Conservation (phyloP, 2,888 invertebrate genomes). For the Itoplectis maculator region DNA sequence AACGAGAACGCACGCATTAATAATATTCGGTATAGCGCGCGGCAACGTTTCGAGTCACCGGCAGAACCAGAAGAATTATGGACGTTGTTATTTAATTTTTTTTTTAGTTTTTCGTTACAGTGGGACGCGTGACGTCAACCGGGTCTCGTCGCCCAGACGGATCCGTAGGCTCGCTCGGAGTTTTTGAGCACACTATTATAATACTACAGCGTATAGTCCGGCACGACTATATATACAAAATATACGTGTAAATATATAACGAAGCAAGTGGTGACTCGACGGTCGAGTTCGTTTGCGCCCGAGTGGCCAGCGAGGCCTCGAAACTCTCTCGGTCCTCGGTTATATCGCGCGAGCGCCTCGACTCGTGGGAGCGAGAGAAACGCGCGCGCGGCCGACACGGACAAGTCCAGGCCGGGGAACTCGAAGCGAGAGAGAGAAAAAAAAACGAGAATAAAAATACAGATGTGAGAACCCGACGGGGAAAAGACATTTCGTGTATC, state of each 20-base stretch:
- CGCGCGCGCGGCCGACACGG: constrained; percentile 2
- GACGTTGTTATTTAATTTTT: constrained; percentile 36
- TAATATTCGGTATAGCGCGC: constrained; percentile 30
- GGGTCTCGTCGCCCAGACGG: constrained; percentile 22
- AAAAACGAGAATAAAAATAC: not conserved
- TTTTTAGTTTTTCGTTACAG: constrained; percentile 32
- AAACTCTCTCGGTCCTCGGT: constrained; percentile 39
- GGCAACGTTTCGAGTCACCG: constrained; percentile 5
- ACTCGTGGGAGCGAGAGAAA: constrained; percentile 34
- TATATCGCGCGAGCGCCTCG: constrained; percentile 2
- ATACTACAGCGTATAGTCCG: not conserved
- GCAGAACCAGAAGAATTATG: constrained; percentile 55
- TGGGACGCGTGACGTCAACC: constrained; percentile 56
- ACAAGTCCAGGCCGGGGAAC: not conserved
- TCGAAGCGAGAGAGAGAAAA: not conserved
- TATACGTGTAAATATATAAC: constrained; percentile 27
- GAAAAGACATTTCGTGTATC: constrained; percentile 42
- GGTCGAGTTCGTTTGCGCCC: constrained; percentile 57
- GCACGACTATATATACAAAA: not conserved
- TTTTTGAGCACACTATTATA: constrained; percentile 21
- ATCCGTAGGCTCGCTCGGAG: not conserved
- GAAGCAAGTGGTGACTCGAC: constrained; percentile 38
- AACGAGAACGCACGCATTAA: constrained; percentile 49
- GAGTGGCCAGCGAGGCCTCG: constrained; percentile 52
- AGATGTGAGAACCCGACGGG: constrained; percentile 16